Conservation (phyloP, 1,140 invertebrate genomes). For the Elysia chlorotica region DNA sequence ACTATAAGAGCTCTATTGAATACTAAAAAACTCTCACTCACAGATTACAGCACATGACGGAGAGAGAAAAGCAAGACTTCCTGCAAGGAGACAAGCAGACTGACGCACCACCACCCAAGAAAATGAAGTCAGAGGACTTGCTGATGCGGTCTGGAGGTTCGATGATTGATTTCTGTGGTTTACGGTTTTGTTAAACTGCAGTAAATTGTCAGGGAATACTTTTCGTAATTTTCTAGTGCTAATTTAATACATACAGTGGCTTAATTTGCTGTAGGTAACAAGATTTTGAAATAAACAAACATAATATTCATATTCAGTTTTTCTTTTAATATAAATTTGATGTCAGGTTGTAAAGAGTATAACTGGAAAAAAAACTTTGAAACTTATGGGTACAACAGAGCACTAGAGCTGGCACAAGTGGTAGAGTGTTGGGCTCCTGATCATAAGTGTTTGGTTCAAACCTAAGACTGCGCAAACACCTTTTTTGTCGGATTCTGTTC, state of each 20-base stretch:
- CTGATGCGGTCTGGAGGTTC: constrained; percentile 45
- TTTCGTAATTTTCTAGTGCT: background rate
- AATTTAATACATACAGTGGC: background rate
- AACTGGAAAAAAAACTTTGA: too few relatives aligned
- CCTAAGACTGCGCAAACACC: too few relatives aligned
- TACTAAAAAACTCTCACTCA: constrained; percentile 2
- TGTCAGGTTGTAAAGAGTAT: too few relatives aligned
- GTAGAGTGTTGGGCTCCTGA: too few relatives aligned
- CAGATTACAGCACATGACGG: constrained; percentile 52
- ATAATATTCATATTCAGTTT: background rate
- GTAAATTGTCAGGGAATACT: background rate
- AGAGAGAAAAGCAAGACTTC: constrained; percentile 52
- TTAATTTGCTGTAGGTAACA: background rate
- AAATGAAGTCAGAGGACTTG: constrained; percentile 71
- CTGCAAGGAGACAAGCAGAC: constrained; percentile 36
- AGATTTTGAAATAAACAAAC: background rate
- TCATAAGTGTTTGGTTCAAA: too few relatives aligned
- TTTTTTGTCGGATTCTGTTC: too few relatives aligned
- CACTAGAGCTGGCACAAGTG: too few relatives aligned
- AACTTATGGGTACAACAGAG: too few relatives aligned
- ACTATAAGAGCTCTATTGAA: too few relatives aligned
- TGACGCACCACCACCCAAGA: constrained; percentile 79
- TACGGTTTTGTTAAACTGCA: too few relatives aligned
- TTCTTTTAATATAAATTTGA: background rate
- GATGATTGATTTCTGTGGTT: background rate